Percentiles rank a stretch among this genome's conserved stretches.
phyloP scores from a whole-genome alignment of 2,888 invertebrate genomes.

The Eueremaeus valkanovi region DNA sequence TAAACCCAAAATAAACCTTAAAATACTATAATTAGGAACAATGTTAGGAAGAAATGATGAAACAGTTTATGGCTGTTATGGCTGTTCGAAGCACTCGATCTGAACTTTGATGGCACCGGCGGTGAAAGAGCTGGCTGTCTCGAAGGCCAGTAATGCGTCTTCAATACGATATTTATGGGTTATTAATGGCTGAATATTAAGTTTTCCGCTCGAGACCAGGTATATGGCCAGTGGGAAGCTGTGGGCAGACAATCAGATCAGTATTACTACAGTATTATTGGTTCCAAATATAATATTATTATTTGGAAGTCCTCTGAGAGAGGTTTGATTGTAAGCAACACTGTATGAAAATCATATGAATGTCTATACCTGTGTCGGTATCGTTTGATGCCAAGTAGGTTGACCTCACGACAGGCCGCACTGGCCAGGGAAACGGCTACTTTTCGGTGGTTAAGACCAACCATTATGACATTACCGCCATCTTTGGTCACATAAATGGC shows the following conservation, averaged over 20 bases:
- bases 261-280: background rate
- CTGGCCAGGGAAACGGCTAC: conserved; percentile 35
- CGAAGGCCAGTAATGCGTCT: conserved; percentile 51
- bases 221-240: conserved; percentile 46
- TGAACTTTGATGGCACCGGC: conserved; percentile 39
- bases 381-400: conserved; percentile 35
- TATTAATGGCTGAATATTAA: conserved; percentile 45
- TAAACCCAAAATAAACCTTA: too few relatives aligned
- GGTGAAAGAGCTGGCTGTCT: conserved; percentile 46
- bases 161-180: conserved; percentile 46
- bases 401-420: conserved; percentile 40
- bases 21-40: too few relatives aligned
- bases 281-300: background rate
- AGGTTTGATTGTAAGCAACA: too few relatives aligned
- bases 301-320: too few relatives aligned
- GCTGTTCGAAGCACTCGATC: conserved; percentile 11
- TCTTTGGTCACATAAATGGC: conserved; percentile 50
- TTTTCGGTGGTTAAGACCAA: conserved; percentile 33
- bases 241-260: conserved; percentile 44
- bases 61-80: background rate
- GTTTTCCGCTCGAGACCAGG: conserved; percentile 44
- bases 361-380: conserved; percentile 43
- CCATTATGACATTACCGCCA: conserved; percentile 35
- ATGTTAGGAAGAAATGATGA: too few relatives aligned
- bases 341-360: too few relatives aligned